Evolutionary conservation across 2,888 invertebrate genomes (phyloP).

Genomic region (Athalia rosae): DNA sequence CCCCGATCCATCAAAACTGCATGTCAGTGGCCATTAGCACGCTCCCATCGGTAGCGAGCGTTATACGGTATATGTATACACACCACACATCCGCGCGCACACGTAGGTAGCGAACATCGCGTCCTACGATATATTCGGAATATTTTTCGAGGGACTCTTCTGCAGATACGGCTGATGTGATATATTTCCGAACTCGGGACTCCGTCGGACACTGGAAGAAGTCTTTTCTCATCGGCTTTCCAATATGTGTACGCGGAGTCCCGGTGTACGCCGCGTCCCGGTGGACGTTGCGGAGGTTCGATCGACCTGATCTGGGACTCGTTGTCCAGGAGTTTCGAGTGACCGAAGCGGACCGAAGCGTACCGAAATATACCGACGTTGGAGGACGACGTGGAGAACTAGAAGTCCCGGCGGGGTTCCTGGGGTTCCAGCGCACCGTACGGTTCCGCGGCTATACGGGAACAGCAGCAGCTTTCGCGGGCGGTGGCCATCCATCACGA

Average conservation of each 20-base stretch:
- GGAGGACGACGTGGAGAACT: conserved; percentile 37
- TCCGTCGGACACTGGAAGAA: no score
- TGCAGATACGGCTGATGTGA: not conserved
- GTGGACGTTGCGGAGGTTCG: no score
- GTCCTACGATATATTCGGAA: conserved; percentile 2
- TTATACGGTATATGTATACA: no score
- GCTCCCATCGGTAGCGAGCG: conserved; percentile 72
- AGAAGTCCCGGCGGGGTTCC: conserved; percentile 46
- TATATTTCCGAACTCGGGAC: not conserved
- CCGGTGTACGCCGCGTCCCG: not conserved
- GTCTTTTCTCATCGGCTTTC: conserved; percentile 8
- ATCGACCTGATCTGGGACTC: conserved; percentile 8
- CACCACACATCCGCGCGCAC: conserved; percentile 46
- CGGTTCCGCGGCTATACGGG: conserved; percentile 54
- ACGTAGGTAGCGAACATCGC: conserved; percentile 1
- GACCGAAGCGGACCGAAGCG: conserved; percentile 17
- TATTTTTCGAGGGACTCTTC: conserved; percentile 3
- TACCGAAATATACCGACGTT: conserved; percentile 29
- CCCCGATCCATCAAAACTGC: conserved; percentile 78
- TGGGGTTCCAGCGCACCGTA: conserved; percentile 45
- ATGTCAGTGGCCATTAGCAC: conserved; percentile 81
- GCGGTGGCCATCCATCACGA: conserved; percentile 71
- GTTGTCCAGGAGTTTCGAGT: conserved; percentile 13
- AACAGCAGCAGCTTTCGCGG: conserved; percentile 66
- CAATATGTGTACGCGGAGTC: not conserved